These are phyloP conservation scores for Apodemia zela DNA, from an alignment of 2,888 invertebrate genomes.

Conservation along the genomic window DNA sequence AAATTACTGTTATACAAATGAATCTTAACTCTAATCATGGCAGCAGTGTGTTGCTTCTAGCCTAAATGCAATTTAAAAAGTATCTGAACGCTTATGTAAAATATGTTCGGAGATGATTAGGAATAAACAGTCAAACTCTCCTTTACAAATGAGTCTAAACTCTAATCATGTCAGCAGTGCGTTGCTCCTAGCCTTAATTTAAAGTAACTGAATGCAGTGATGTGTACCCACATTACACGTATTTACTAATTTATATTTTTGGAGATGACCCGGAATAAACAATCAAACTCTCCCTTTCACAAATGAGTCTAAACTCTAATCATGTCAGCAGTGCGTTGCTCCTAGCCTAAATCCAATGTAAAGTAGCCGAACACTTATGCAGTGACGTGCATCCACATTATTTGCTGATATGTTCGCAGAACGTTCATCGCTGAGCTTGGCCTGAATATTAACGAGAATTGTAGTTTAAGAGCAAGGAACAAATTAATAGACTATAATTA, in stretches of 20 bases:
- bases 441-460: constrained; percentile 29
- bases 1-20: no score
- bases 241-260: no score
- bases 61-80: constrained; percentile 36
- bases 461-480: constrained; percentile 23
- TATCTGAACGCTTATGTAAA: no score
- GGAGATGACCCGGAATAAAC: not conserved
- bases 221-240: constrained; percentile 50
- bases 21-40: not conserved
- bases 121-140: not conserved
- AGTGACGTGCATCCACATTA: constrained; percentile 48
- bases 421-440: constrained; percentile 37
- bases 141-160: not conserved
- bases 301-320: constrained; percentile 2
- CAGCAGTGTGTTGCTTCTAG: constrained; percentile 39
- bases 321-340: constrained; percentile 37
- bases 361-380: constrained; percentile 32
- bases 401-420: constrained; percentile 50
- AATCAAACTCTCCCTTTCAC: not conserved
- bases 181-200: constrained; percentile 40
- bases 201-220: constrained; percentile 35
- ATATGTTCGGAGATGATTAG: no score
- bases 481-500: not conserved
- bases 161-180: constrained; percentile 31
- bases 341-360: constrained; percentile 39